phyloP scores from a whole-genome alignment of 2,113 vertebrate genomes.

The Paramormyrops kingsleyae region DNA sequence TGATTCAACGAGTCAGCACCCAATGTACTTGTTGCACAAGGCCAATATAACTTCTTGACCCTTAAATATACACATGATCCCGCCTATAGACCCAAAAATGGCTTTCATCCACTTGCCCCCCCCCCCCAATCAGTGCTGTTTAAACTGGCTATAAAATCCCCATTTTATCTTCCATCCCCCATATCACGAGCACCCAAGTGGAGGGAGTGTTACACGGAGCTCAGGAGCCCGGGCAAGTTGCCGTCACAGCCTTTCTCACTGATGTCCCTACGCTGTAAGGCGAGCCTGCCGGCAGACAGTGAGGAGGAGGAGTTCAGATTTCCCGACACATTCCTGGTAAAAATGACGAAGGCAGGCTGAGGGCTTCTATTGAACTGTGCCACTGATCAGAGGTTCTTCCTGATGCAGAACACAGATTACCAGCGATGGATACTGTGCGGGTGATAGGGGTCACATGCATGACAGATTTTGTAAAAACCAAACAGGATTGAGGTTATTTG shows the following conservation, averaged over 20 bases:
- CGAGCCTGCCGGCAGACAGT: background rate
- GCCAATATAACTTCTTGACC: background rate
- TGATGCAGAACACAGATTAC: too few relatives aligned
- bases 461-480: too few relatives aligned
- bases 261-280: background rate
- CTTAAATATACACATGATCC: background rate
- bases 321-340: background rate
- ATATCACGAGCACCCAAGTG: background rate
- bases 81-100: background rate
- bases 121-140: background rate
- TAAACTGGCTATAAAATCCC: background rate
- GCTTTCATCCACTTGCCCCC: background rate
- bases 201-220: background rate
- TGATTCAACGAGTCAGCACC: background rate
- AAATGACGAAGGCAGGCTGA: background rate
- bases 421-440: too few relatives aligned
- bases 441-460: too few relatives aligned
- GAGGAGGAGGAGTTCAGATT: background rate
- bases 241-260: background rate
- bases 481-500: too few relatives aligned
- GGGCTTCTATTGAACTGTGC: too few relatives aligned
- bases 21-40: background rate
- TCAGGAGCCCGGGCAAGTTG: fast-evolving
- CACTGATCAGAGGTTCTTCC: too few relatives aligned
- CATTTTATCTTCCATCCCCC: background rate